These are phyloP conservation scores for Venturia canescens DNA, from an alignment of 1,140 invertebrate genomes.

Conservation along the genomic window DNA sequence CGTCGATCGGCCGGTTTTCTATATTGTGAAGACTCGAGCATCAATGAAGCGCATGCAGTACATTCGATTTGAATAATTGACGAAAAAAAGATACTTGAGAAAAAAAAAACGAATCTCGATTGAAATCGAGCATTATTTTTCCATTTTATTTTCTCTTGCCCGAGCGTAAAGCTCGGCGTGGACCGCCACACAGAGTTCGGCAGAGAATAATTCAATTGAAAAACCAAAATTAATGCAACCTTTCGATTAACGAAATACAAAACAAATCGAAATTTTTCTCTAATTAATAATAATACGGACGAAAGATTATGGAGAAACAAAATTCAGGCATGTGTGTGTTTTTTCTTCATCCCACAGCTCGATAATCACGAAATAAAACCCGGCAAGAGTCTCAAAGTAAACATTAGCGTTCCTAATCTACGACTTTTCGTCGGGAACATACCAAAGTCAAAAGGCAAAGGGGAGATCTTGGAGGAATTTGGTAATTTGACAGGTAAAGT, in stretches of 20 bases:
- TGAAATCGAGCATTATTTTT: conserved; percentile 16
- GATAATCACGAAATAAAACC: conserved; percentile 99
- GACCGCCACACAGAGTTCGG: neutral
- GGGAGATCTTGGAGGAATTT: conserved; percentile 99
- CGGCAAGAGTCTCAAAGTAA: conserved; percentile 99
- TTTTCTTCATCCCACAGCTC: conserved; percentile 91
- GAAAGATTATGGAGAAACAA: conserved; percentile 71
- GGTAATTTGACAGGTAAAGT: conserved; percentile 99
- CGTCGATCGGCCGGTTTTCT: conserved; percentile 75
- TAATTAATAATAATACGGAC: conserved; percentile 34
- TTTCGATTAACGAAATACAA: no score
- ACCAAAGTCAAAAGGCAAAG: conserved; percentile 99
- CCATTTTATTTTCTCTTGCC: neutral
- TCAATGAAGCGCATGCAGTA: conserved; percentile 72
- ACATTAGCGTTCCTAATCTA: conserved; percentile 99
- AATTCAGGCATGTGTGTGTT: conserved; percentile 82
- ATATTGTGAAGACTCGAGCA: conserved; percentile 77
- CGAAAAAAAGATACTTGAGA: no score
- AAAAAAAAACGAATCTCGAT: conserved; percentile 19
- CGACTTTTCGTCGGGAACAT: conserved; percentile 99
- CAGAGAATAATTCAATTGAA: conserved; percentile 52
- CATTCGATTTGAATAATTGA: conserved; percentile 46
- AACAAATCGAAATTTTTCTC: no score
- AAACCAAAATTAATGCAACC: neutral
- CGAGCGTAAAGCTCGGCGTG: neutral